Conservation (phyloP, 2,113 vertebrate genomes). For the Muntiacus muntjak region DNA sequence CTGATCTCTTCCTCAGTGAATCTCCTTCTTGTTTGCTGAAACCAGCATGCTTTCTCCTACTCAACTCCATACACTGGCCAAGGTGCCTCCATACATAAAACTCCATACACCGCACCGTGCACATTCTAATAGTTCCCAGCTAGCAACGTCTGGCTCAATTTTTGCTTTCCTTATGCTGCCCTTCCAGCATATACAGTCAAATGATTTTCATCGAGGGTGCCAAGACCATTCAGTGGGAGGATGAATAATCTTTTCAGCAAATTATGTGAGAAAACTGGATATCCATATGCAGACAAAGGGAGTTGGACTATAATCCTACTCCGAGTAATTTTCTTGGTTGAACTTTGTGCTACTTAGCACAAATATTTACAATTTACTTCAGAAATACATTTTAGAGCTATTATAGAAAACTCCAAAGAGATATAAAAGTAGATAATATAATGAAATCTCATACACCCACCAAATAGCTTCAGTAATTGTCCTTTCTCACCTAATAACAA, state of each 20-base stretch:
- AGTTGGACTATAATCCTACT: background rate
- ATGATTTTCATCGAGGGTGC: background rate
- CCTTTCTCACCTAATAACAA: background rate
- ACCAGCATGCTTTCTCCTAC: background rate
- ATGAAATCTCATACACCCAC: background rate
- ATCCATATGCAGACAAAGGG: background rate
- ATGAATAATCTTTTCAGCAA: background rate
- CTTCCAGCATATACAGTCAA: background rate
- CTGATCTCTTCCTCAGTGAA: background rate
- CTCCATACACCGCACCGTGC: background rate
- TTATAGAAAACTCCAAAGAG: background rate
- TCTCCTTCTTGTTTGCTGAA: background rate
- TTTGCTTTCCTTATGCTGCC: background rate
- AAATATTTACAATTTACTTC: background rate
- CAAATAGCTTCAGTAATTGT: background rate
- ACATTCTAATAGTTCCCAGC: background rate
- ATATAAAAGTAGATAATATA: background rate
- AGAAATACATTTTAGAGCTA: background rate
- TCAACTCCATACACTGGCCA: fast-evolving
- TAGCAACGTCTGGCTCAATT: background rate
- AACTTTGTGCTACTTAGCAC: background rate
- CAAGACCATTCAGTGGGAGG: background rate
- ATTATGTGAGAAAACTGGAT: background rate
- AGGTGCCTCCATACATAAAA: background rate
- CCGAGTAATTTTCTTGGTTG: background rate